Evolutionary conservation across 2,797 vertebrate species (phyloP).

Genomic region (Cephalopachus bancanus): DNA sequence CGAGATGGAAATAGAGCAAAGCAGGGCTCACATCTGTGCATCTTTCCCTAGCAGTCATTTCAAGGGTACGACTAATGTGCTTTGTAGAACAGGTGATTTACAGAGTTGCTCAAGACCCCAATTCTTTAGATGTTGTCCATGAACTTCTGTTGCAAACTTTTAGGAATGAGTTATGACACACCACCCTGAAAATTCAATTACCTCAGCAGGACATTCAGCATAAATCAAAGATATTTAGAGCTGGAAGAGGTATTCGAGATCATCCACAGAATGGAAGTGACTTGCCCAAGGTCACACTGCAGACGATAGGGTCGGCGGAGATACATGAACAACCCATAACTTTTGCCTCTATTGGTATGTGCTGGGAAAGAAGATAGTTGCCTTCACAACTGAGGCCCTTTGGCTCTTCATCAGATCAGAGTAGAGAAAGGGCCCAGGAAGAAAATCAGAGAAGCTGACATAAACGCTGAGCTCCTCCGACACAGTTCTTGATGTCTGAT

Average conservation of each 20-base stretch:
- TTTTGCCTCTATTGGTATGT: not conserved
- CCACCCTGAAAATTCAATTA: conserved; percentile 83
- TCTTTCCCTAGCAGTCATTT: not conserved
- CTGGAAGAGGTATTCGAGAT: not conserved
- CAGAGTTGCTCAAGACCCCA: conserved; percentile 64
- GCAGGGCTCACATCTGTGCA: accelerated
- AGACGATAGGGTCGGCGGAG: accelerated
- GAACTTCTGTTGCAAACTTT: conserved; percentile 82
- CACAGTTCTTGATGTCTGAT: not conserved
- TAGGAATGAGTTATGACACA: conserved; percentile 77
- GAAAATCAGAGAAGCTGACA: not conserved
- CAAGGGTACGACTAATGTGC: not conserved
- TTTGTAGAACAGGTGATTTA: conserved; percentile 71
- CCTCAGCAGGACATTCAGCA: conserved; percentile 71
- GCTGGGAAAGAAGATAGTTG: not conserved
- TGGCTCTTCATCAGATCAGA: not conserved
- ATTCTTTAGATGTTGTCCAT: conserved; percentile 68
- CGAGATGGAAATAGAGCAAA: not conserved
- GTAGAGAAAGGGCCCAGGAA: not conserved
- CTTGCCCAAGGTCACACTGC: conserved; percentile 76
- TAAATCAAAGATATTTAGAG: conserved; percentile 82
- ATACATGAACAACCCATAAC: not conserved
- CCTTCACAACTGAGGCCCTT: not conserved
- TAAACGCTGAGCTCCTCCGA: not conserved
- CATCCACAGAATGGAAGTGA: conserved; percentile 46